Evolutionary conservation across 1,140 invertebrate genomes (phyloP).

Genomic region (Rhagoletis zephyria): DNA sequence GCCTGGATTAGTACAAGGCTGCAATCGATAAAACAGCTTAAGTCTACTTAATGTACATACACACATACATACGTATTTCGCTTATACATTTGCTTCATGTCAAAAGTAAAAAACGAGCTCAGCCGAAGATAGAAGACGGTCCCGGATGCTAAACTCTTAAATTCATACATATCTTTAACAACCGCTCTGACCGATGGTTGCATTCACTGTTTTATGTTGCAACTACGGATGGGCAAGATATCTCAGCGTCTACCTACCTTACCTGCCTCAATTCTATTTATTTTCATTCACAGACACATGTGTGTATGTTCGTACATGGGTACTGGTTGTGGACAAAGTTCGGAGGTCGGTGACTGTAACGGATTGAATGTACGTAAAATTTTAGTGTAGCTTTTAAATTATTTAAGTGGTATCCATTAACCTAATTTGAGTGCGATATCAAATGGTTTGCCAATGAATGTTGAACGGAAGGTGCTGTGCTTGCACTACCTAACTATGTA

Average conservation of each 20-base stretch:
- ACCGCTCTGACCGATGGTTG: not conserved
- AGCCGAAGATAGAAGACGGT: not conserved
- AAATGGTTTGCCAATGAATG: not conserved
- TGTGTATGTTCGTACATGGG: not conserved
- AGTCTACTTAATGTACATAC: too few species aligned
- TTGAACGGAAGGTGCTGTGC: not conserved
- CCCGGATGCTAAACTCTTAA: not conserved
- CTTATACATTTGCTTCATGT: not conserved
- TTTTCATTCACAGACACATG: not conserved
- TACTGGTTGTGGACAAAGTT: not conserved
- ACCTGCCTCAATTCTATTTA: not conserved
- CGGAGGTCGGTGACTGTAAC: not conserved
- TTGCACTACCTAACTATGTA: not conserved
- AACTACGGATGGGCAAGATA: not conserved
- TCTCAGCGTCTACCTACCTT: not conserved
- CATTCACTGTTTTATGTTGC: not conserved
- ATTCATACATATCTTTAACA: not conserved
- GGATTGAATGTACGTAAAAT: not conserved
- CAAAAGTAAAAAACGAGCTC: not conserved
- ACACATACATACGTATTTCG: too few species aligned
- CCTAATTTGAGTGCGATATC: not conserved
- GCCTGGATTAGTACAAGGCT: too few species aligned
- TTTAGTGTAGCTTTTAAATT: conserved; percentile 9
- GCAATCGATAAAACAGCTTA: too few species aligned
- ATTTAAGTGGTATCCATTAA: conserved; percentile 7